A percentile compares a stretch with the other conserved stretches of the same genome.
Evolutionary conservation across 2,113 vertebrate species (phyloP).

Genomic region (Plecotus auritus): DNA sequence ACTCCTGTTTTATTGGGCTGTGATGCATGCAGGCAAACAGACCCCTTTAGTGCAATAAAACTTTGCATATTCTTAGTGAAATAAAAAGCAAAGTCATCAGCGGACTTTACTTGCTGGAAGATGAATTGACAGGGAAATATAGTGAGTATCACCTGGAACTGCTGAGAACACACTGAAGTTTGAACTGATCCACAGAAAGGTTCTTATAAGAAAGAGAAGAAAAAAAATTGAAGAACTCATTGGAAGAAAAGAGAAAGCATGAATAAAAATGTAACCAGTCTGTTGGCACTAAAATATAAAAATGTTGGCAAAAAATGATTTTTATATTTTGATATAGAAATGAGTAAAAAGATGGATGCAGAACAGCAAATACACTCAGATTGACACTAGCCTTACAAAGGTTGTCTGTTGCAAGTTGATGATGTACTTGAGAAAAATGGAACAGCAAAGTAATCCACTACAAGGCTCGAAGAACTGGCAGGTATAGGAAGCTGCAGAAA

Average conservation of each 20-base stretch:
- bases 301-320: background rate
- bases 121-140: background rate
- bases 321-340: background rate
- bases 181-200: background rate
- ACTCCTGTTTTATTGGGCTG: background rate
- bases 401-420: background rate
- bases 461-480: slow-evolving; percentile 2
- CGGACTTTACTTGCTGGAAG: background rate
- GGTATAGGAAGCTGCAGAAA: slow-evolving; percentile 14
- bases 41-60: background rate
- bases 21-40: background rate
- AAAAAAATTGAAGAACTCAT: background rate
- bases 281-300: background rate
- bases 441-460: background rate
- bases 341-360: background rate
- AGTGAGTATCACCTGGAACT: background rate
- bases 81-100: background rate
- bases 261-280: background rate
- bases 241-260: background rate
- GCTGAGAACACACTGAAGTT: background rate
- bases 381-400: background rate
- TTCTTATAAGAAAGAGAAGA: background rate
- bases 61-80: background rate
- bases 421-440: background rate
- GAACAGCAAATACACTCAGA: background rate